These are phyloP conservation scores for Poeciliopsis retropinna DNA, from an alignment of 2,113 vertebrate species.

Conservation along the genomic window DNA sequence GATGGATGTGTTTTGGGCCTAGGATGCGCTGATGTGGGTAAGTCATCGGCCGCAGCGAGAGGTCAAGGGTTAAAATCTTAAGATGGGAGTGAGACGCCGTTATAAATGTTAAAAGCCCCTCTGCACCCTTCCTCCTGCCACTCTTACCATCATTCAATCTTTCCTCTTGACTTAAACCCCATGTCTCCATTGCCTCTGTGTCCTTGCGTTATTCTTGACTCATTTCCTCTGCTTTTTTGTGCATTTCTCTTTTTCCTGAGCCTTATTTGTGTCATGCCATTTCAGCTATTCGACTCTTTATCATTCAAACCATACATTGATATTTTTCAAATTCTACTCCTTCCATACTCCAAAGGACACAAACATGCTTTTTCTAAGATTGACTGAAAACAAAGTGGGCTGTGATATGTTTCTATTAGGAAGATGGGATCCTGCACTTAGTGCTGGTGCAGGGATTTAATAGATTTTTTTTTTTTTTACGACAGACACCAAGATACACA, in stretches of 20 bases:
- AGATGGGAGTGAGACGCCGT: slow-evolving; percentile 60
- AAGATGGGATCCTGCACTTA: slow-evolving; percentile 72
- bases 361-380: neutral
- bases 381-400: slow-evolving; percentile 56
- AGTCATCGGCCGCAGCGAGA: slow-evolving; percentile 54
- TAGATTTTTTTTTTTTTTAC: slow-evolving; percentile 44
- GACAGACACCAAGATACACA: slow-evolving; percentile 14
- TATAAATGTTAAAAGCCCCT: slow-evolving; percentile 17
- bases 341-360: neutral
- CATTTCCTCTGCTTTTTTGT: slow-evolving; percentile 14
- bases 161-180: slow-evolving; percentile 38
- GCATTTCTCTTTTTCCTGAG: neutral
- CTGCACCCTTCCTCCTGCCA: neutral
- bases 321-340: slow-evolving; percentile 33
- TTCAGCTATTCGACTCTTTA: slow-evolving; percentile 16
- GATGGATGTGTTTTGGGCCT: slow-evolving; percentile 73
- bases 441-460: slow-evolving; percentile 46
- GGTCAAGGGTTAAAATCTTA: slow-evolving; percentile 62
- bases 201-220: slow-evolving; percentile 21
- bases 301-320: slow-evolving; percentile 12
- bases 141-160: slow-evolving; percentile 46
- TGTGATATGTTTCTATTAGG: slow-evolving; percentile 66
- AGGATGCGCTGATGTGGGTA: slow-evolving; percentile 71
- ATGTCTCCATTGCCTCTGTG: slow-evolving; percentile 11
- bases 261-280: slow-evolving; percentile 4